Evolutionary conservation across 2,113 vertebrate genomes (phyloP).

Genomic region (Pitta sordida): DNA sequence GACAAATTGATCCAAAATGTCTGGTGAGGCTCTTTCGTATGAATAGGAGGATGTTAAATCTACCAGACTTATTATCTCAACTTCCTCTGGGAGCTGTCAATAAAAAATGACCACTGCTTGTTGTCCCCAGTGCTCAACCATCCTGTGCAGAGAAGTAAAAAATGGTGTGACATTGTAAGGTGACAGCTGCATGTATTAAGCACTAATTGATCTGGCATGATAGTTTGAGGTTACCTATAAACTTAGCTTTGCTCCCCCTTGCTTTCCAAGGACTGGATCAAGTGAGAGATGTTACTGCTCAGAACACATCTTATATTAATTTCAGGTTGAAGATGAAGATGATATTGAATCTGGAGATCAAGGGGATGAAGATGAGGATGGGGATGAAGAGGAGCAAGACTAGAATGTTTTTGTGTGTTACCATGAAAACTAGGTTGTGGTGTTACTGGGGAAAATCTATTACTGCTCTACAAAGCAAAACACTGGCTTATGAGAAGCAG

Average conservation of each 20-base stretch:
- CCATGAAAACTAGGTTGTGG: not conserved
- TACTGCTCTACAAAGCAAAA: conserved; percentile 38
- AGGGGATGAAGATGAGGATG: conserved; percentile 76
- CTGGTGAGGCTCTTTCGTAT: not conserved
- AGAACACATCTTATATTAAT: not conserved
- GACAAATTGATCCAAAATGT: not conserved
- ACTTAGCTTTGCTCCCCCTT: not conserved
- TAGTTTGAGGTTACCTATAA: not conserved
- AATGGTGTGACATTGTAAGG: fast-evolving
- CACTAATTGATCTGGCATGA: not conserved
- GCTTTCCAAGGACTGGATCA: not conserved
- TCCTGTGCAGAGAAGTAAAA: not conserved
- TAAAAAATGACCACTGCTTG: not conserved
- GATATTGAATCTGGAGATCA: conserved; percentile 77
- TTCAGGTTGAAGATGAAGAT: conserved; percentile 81
- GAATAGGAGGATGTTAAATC: not conserved
- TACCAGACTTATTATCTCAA: not conserved
- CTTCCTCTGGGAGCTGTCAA: not conserved
- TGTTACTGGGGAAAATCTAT: not conserved
- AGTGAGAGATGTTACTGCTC: not conserved
- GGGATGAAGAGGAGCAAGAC: conserved; percentile 60
- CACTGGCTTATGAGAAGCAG: conserved; percentile 34
- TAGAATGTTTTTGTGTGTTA: conserved; percentile 8
- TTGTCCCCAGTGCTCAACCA: not conserved
- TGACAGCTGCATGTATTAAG: not conserved